Percentiles rank a stretch among this genome's conserved stretches.
These are phyloP conservation scores for Rhabdophis nuchalis DNA, from an alignment of 2,797 vertebrate genomes.

Conservation along the genomic window DNA sequence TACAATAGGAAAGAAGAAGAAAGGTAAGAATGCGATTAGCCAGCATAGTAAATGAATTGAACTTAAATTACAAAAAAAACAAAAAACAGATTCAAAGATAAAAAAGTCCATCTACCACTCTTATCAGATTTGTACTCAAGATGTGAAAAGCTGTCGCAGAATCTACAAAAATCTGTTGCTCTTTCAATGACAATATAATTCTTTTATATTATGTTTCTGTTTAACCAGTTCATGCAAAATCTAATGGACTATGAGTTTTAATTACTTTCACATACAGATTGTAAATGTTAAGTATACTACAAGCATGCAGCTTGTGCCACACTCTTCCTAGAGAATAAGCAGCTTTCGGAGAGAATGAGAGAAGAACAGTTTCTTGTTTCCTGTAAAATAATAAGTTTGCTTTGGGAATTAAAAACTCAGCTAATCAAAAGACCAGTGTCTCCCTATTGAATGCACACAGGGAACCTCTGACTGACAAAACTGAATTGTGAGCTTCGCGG, in stretches of 20 bases:
- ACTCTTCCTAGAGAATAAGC: neutral
- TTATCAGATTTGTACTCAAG: neutral
- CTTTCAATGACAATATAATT: neutral
- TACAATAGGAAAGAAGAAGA: neutral
- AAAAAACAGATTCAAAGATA: conserved; percentile 1
- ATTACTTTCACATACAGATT: neutral
- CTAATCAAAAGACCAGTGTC: neutral
- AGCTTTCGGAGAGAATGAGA: neutral
- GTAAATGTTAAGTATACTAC: neutral
- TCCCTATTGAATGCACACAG: neutral
- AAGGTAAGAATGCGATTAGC: neutral
- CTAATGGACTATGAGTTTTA: neutral
- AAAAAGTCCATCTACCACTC: neutral
- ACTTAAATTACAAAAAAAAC: neutral
- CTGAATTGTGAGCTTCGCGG: neutral
- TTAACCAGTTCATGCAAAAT: neutral
- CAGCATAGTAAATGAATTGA: conserved; percentile 4
- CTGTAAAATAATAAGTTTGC: neutral
- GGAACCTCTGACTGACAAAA: neutral
- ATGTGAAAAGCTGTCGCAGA: neutral
- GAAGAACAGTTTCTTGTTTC: neutral
- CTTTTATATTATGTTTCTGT: neutral
- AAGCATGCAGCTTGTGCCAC: neutral
- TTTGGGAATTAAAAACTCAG: neutral
- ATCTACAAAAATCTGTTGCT: neutral